Percentiles rank a stretch among this genome's conserved stretches.
These are phyloP conservation scores for Calameuta idolon DNA, from an alignment of 2,888 invertebrate species.

Conservation along the genomic window DNA sequence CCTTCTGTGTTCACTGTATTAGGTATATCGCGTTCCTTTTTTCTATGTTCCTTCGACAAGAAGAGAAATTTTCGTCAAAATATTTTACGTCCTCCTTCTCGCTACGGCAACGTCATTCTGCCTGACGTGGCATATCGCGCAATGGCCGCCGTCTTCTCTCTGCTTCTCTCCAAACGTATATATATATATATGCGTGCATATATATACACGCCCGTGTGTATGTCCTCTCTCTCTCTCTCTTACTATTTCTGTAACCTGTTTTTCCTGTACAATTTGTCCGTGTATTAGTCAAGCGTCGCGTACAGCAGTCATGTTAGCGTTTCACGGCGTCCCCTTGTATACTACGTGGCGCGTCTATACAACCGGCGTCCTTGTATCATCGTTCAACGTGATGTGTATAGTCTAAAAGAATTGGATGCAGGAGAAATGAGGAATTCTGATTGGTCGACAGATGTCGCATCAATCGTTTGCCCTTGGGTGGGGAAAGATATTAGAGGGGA, in stretches of 20 bases:
- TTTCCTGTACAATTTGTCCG: not conserved
- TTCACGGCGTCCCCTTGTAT: not conserved
- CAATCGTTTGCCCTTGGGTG: not conserved
- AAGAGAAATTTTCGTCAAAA: not conserved
- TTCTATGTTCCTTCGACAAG: constrained; percentile 8
- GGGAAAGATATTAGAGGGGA: constrained; percentile 38
- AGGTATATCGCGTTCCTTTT: constrained; percentile 24
- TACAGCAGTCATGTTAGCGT: not conserved
- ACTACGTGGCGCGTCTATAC: not conserved
- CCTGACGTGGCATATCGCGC: constrained; percentile 53
- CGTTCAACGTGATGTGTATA: not conserved
- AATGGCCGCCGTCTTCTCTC: constrained; percentile 8
- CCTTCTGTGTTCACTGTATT: constrained; percentile 1
- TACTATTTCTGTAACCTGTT: not conserved
- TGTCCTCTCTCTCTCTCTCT: not conserved
- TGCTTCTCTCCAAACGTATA: constrained; percentile 18
- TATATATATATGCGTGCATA: constrained; percentile 8
- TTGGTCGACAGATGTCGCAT: not conserved
- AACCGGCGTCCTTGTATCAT: not conserved
- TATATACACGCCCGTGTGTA: constrained; percentile 1
- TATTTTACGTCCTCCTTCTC: constrained; percentile 17
- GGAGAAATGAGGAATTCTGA: not conserved
- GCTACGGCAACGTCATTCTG: constrained; percentile 50
- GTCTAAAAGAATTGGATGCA: not conserved
- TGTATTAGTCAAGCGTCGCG: not conserved